A percentile compares a stretch with the other conserved stretches of the same genome.
Conservation (phyloP, 2,113 vertebrate genomes). For the Pluvianellus socialis region DNA sequence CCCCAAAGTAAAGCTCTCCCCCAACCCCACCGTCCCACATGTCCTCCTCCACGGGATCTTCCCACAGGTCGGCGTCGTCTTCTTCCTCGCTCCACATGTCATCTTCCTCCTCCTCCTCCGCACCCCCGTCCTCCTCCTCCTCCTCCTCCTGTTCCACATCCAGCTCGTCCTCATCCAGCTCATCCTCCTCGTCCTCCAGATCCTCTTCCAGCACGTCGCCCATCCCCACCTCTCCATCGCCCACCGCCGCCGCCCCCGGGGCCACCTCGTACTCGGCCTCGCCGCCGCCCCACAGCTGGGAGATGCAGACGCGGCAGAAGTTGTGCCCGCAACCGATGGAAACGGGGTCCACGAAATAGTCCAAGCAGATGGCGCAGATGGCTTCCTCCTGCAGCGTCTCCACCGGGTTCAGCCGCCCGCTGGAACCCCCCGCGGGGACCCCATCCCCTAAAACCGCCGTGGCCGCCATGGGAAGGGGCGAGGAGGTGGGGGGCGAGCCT, state of each 20-base stretch:
- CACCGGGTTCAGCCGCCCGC: slow-evolving; percentile 78
- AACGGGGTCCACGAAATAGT: slow-evolving; percentile 79
- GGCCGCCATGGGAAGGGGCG: not conserved
- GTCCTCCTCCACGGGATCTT: not conserved
- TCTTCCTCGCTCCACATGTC: slow-evolving; percentile 21
- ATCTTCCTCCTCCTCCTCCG: slow-evolving; percentile 63
- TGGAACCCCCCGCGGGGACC: slow-evolving; percentile 25
- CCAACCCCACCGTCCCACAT: not conserved
- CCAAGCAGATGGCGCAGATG: slow-evolving; percentile 78
- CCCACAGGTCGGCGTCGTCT: not conserved
- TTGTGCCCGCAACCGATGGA: slow-evolving; percentile 78
- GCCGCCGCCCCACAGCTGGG: slow-evolving; percentile 67
- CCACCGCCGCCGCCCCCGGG: not conserved
- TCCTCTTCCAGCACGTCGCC: not conserved
- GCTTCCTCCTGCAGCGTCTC: slow-evolving; percentile 79
- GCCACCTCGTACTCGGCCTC: slow-evolving; percentile 41
- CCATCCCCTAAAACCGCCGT: not conserved
- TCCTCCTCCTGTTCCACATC: slow-evolving; percentile 69
- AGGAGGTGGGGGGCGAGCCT: not conserved
- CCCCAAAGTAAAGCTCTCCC: not conserved
- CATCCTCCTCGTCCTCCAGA: not conserved
- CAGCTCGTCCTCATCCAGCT: slow-evolving; percentile 44
- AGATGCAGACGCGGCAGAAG: slow-evolving; percentile 78
- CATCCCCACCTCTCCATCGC: slow-evolving; percentile 1
- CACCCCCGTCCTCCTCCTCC: slow-evolving; percentile 45